Conservation (phyloP, 1,140 invertebrate genomes). For the Antheraea pernyi region DNA sequence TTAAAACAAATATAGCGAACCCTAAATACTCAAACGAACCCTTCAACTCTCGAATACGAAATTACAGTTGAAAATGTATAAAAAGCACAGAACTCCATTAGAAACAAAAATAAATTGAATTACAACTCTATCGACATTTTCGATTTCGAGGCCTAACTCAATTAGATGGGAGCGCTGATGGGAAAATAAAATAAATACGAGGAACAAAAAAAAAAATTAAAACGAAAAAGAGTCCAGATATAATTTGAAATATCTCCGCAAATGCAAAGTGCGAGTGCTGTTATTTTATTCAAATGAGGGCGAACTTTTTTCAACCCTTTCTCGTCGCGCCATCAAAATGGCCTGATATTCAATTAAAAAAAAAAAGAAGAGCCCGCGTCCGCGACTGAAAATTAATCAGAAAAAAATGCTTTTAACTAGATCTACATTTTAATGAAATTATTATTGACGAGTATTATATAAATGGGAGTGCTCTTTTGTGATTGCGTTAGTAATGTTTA, state of each 20-base stretch:
- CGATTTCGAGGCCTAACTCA: conserved; percentile 77
- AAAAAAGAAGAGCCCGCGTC: conserved; percentile 69
- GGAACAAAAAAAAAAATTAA: conserved; percentile 73
- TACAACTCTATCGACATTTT: conserved; percentile 78
- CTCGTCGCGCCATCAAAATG: conserved; percentile 75
- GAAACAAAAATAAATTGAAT: conserved; percentile 80
- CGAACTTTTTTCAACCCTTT: conserved; percentile 75
- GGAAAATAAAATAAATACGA: conserved; percentile 78
- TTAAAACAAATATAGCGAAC: conserved; percentile 5
- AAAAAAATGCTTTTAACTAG: conserved; percentile 79
- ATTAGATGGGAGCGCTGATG: conserved; percentile 75
- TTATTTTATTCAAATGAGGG: conserved; percentile 80
- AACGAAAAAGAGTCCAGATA: conserved; percentile 77
- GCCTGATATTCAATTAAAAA: conserved; percentile 80
- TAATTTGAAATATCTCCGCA: conserved; percentile 79
- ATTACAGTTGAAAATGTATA: conserved; percentile 65
- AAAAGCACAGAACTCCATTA: conserved; percentile 73
- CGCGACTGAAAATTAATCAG: conserved; percentile 79
- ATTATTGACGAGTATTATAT: conserved; percentile 77
- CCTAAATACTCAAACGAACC: conserved; percentile 29
- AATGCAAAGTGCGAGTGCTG: conserved; percentile 78
- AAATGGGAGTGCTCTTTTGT: conserved; percentile 57
- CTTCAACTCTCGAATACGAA: conserved; percentile 55
- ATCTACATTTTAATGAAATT: conserved; percentile 80
- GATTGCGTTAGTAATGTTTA: conserved; percentile 46